Percentiles rank a stretch among this genome's conserved stretches.
Conservation (phyloP, 2,888 invertebrate genomes). For the Trypoxylon attenuatum region DNA sequence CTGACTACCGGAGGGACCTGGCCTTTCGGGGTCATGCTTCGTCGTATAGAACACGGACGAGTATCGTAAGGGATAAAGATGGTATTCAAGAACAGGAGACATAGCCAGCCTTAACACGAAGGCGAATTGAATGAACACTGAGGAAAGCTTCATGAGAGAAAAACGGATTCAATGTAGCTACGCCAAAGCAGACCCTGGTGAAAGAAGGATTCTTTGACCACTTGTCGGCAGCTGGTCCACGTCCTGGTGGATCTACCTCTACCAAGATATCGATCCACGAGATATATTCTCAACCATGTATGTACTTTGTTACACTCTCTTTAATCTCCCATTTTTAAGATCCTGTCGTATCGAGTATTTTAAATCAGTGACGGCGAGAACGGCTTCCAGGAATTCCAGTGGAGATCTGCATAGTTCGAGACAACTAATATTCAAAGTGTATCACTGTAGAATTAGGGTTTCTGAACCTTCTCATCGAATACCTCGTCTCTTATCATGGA, state of each 20-base stretch:
- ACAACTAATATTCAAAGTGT: too few relatives aligned
- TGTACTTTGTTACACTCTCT: slow-evolving; percentile 39
- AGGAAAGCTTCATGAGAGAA: too few relatives aligned
- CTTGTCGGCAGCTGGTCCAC: slow-evolving; percentile 64
- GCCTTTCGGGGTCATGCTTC: slow-evolving; percentile 15
- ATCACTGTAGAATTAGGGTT: too few relatives aligned
- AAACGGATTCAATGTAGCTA: too few relatives aligned
- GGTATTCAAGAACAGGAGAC: slow-evolving; percentile 11
- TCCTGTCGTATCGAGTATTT: slow-evolving; percentile 42
- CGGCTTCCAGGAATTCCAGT: too few relatives aligned
- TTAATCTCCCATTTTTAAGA: slow-evolving; percentile 59
- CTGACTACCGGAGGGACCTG: background rate
- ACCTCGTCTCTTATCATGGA: too few relatives aligned
- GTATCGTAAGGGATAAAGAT: slow-evolving; percentile 22
- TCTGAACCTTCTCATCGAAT: too few relatives aligned
- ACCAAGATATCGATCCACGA: slow-evolving; percentile 58
- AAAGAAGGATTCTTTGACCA: slow-evolving; percentile 21
- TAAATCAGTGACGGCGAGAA: too few relatives aligned
- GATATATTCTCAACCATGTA: slow-evolving; percentile 48
- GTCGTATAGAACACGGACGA: slow-evolving; percentile 24
- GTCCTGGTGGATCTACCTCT: too few relatives aligned
- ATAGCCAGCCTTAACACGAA: slow-evolving; percentile 7
- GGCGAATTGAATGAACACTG: too few relatives aligned
- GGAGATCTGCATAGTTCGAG: too few relatives aligned
- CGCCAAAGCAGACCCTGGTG: background rate